A percentile compares a stretch with the other conserved stretches of the same genome.
Evolutionary conservation across 2,888 invertebrate genomes (phyloP).

Genomic region (Caradrina clavipalpis): DNA sequence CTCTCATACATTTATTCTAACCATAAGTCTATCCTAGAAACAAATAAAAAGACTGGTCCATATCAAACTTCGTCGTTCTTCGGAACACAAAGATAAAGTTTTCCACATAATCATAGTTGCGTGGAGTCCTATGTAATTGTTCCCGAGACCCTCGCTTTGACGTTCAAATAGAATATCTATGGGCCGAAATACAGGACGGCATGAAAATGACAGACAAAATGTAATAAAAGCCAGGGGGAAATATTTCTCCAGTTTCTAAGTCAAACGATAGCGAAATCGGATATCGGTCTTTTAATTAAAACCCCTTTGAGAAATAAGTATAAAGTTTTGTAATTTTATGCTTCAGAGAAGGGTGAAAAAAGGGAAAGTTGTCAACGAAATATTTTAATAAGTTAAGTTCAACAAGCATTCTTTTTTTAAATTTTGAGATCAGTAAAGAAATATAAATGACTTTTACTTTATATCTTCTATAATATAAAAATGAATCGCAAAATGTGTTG

Average conservation of each 20-base stretch:
- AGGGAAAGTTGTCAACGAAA: conserved; percentile 42
- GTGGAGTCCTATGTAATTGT: conserved; percentile 59
- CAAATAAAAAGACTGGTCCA: conserved; percentile 58
- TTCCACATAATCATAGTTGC: conserved; percentile 55
- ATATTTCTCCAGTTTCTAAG: conserved; percentile 48
- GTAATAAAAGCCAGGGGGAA: conserved; percentile 36
- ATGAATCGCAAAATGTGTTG: no score
- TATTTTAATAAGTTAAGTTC: conserved; percentile 44
- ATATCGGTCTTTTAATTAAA: conserved; percentile 63
- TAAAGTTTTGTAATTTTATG: conserved; percentile 55
- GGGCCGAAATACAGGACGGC: conserved; percentile 8
- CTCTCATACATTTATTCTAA: conserved; percentile 50
- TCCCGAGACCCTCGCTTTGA: conserved; percentile 41
- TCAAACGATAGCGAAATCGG: conserved; percentile 50
- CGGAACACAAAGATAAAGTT: conserved; percentile 56
- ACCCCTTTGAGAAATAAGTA: conserved; percentile 45
- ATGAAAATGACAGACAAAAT: conserved; percentile 52
- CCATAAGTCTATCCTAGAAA: conserved; percentile 44
- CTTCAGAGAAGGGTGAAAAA: conserved; percentile 40
- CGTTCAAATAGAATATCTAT: conserved; percentile 59
- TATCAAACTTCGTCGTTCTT: conserved; percentile 53
- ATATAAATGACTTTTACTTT: not conserved
- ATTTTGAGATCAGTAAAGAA: not conserved
- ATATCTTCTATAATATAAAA: no score
- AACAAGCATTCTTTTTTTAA: conserved; percentile 18